Conservation (phyloP, 2,113 vertebrate species). For the Gymnobelideus leadbeateri region DNA sequence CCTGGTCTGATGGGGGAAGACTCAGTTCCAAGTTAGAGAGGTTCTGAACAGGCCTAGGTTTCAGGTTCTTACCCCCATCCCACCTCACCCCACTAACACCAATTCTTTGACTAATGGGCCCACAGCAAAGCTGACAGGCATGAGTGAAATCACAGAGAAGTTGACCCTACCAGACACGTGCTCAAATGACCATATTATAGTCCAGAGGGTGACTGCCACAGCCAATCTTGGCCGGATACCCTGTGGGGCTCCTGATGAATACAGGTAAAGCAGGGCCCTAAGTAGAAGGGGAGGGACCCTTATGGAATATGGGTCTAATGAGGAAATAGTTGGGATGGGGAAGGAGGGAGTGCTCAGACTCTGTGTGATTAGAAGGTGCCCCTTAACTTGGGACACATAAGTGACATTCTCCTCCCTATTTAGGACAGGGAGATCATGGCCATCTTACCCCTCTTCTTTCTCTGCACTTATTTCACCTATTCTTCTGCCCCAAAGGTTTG, state of each 20-base stretch:
- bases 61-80: background rate
- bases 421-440: background rate
- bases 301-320: background rate
- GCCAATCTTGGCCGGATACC: constrained; percentile 96
- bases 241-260: constrained; percentile 93
- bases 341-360: background rate
- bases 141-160: constrained; percentile 98
- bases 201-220: constrained; percentile 90
- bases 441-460: background rate
- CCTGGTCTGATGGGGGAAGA: background rate
- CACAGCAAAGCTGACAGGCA: constrained; percentile 95
- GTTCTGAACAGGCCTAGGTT: background rate
- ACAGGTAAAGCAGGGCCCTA: constrained; percentile 86
- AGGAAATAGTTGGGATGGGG: background rate
- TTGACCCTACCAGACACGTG: constrained; percentile 87
- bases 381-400: background rate
- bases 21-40: rapidly evolving
- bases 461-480: background rate
- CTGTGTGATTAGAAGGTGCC: background rate
- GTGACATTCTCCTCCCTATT: background rate
- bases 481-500: constrained; percentile 86
- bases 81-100: background rate
- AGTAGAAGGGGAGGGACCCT: background rate
- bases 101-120: background rate
- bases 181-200: constrained; percentile 90